Evolutionary conservation across 1,140 invertebrate genomes (phyloP), one percentile per base, ranked within the genome.

Genomic region (Pseudomyrmex sp.): DNA sequence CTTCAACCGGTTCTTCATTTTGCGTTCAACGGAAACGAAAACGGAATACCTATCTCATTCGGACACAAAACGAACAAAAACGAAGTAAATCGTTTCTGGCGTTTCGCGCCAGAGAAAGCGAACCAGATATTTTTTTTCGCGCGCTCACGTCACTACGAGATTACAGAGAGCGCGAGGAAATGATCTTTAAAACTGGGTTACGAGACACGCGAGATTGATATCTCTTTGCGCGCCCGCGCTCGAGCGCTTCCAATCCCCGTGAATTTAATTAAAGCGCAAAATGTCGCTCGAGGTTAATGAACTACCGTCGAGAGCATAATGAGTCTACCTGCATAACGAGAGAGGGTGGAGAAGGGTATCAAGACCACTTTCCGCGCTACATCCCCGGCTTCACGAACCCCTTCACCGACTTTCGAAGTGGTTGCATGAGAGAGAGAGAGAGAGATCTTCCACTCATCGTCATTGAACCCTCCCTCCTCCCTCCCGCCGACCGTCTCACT

Each of bases 301-400:
- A 80, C 76, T 80, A 72, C 66, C 66, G 76, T 80, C 65, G 56
- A 80, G 76, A 62, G 66, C 35, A 80, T 72, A 72, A 80, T 80
- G 76, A 80, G 76, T 80, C 76, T 87, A 87, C 44, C 79, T 77
- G 62, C 62, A 56, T 87, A 87, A 87, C 50, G 85, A 87, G 85
- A 75, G 86, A 70, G 56, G 54, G 7, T 70, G 23, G 54, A 80
- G 68, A 56, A 83, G 3, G 80, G 72, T 62, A 85, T 87, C 85
- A 77, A 82, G 68, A 74, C 54, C 73, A 77, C 80, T 88, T 85
- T 74, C 50, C 76, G 62, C 75, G 88, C 84, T 82, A 20, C 54
- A 75, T 76, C 63, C 63, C 74, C 73, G 63, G 79, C 80, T 75
- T 86, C 72, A 69, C 73, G 68, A 74, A 54, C 79, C 59, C 35